phyloP scores from a whole-genome alignment of 2,888 invertebrate species.

The Tinea pellionella region DNA sequence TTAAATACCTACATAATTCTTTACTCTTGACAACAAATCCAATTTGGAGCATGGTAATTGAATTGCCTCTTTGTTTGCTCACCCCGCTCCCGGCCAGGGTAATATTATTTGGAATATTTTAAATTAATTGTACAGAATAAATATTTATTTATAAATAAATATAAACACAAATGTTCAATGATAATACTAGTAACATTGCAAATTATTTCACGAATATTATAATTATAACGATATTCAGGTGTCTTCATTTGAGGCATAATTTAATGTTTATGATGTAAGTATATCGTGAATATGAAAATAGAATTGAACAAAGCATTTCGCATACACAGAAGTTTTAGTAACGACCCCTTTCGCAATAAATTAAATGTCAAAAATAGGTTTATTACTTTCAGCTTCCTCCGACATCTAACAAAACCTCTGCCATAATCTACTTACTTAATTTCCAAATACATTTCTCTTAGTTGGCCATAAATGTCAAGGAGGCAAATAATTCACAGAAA shows the following conservation, averaged over 20 bases:
- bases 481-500: conserved; percentile 44
- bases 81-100: conserved; percentile 4
- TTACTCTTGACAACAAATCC: conserved; percentile 13
- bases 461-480: conserved; percentile 50
- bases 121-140: conserved; percentile 8
- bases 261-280: no score
- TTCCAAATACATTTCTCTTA: conserved; percentile 53
- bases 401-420: conserved; percentile 40
- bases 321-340: not conserved
- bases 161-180: conserved; percentile 4
- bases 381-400: conserved; percentile 41
- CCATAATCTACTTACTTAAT: conserved; percentile 54
- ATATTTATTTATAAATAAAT: conserved; percentile 12
- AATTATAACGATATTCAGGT: no score
- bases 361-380: conserved; percentile 49
- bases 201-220: no score
- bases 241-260: no score
- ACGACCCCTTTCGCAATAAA: conserved; percentile 48
- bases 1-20: conserved; percentile 6
- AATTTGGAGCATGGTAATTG: conserved; percentile 17
- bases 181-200: not conserved
- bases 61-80: conserved; percentile 16
- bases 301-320: not conserved
- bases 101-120: conserved; percentile 13
- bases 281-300: no score